phyloP scores from a whole-genome alignment of 2,888 invertebrate species.

The Leptopilina syphax region DNA sequence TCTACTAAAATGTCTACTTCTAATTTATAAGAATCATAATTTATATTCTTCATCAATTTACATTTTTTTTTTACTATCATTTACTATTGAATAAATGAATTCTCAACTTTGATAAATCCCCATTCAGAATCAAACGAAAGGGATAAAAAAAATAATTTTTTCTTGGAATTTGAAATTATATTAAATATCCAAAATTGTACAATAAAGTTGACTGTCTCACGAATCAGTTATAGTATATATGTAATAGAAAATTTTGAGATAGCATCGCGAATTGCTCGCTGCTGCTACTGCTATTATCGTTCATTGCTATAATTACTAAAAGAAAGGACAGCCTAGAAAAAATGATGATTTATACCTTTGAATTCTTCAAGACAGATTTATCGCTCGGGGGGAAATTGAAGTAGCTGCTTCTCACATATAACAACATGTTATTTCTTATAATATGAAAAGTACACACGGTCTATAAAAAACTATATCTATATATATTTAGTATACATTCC shows the following conservation, averaged over 20 bases:
- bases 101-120: too few species aligned
- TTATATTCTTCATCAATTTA: neutral
- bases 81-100: too few species aligned
- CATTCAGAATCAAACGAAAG: too few species aligned
- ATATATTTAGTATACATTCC: neutral
- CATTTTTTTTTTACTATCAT: neutral
- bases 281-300: neutral
- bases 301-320: neutral
- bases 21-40: neutral
- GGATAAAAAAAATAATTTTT: too few species aligned
- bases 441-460: neutral
- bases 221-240: too few species aligned
- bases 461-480: neutral
- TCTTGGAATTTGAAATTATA: too few species aligned
- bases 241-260: too few species aligned
- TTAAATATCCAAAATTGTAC: too few species aligned
- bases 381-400: neutral
- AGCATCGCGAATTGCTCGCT: too few species aligned
- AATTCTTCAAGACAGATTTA: conserved; percentile 2
- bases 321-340: conserved; percentile 3
- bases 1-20: neutral
- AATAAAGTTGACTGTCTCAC: too few species aligned
- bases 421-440: too few species aligned
- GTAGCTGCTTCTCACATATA: neutral
- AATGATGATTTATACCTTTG: conserved; percentile 17